Evolutionary conservation across 2,797 vertebrate species (phyloP).

Genomic region (Semaprochilodus insignis): DNA sequence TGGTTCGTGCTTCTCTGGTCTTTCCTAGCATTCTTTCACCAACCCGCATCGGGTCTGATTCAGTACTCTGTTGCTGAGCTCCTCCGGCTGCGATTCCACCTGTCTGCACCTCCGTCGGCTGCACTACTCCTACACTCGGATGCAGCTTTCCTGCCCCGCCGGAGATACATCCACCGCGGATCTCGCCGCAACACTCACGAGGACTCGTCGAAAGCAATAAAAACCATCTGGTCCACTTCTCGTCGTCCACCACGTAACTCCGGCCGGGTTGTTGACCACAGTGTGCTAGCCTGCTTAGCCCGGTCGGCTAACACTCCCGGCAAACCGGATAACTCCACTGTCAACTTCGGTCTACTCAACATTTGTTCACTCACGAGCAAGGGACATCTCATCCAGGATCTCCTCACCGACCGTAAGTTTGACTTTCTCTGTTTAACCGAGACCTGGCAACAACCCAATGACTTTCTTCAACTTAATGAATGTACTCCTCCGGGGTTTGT

Average conservation of each 20-base stretch:
- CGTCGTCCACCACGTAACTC: background rate
- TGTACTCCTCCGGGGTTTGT: too few relatives aligned
- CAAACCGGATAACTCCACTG: background rate
- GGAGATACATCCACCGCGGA: background rate
- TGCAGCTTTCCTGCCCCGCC: background rate
- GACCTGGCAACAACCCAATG: background rate
- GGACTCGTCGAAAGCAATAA: background rate
- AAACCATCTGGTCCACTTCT: background rate
- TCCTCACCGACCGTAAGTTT: background rate
- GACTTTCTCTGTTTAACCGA: background rate
- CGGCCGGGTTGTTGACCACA: background rate
- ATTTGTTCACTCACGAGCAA: background rate
- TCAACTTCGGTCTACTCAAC: constrained; percentile 1
- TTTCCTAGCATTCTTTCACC: too few relatives aligned
- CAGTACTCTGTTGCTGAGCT: too few relatives aligned
- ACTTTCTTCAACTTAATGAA: background rate
- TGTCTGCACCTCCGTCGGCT: background rate
- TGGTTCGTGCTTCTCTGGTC: too few relatives aligned
- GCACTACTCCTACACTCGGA: background rate
- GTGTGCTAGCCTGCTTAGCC: background rate
- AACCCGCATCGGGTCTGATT: too few relatives aligned
- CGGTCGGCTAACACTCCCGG: too few relatives aligned
- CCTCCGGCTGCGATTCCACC: background rate
- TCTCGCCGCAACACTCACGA: too few relatives aligned
- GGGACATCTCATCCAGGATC: background rate